These are phyloP conservation scores for Amphiduros pacificus DNA, from an alignment of 2,888 invertebrate genomes.

Conservation along the genomic window DNA sequence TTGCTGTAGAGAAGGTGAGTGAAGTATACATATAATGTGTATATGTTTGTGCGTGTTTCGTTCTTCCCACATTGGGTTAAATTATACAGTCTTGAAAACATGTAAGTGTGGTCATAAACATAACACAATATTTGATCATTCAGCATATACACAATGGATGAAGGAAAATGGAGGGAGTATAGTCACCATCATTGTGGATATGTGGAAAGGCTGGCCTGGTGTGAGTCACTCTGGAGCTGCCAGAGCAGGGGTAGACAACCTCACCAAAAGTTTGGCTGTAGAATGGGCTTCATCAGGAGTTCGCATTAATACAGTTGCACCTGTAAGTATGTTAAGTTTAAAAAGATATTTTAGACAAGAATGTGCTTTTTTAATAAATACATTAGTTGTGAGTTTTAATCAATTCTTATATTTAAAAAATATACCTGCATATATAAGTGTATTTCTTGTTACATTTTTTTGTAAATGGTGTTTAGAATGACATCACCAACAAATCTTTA, in stretches of 20 bases:
- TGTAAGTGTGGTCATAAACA: background rate
- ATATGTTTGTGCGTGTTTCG: background rate
- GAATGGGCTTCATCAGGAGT: slow-evolving; percentile 63
- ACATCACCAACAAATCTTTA: no score
- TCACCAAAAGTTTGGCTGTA: slow-evolving; percentile 62
- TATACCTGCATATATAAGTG: no score
- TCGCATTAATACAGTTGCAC: slow-evolving; percentile 62
- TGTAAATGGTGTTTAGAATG: no score
- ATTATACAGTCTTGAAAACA: no score
- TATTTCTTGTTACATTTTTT: no score
- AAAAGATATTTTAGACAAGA: no score
- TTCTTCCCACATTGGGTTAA: background rate
- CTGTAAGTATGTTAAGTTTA: no score
- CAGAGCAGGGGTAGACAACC: slow-evolving; percentile 62
- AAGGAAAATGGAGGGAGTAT: slow-evolving; percentile 61
- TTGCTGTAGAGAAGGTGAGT: slow-evolving; percentile 61
- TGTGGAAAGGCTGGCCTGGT: slow-evolving; percentile 61
- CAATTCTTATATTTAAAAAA: no score
- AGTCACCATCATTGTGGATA: slow-evolving; percentile 63
- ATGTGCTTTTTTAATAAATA: no score
- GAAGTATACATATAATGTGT: background rate
- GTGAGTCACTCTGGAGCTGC: slow-evolving; percentile 65
- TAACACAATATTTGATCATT: background rate
- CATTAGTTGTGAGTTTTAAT: no score
- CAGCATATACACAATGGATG: slow-evolving; percentile 62